Percentiles rank a stretch among this genome's conserved stretches.
phyloP scores from a whole-genome alignment of 2,888 invertebrate species.

The Phanerotoma sp. region DNA sequence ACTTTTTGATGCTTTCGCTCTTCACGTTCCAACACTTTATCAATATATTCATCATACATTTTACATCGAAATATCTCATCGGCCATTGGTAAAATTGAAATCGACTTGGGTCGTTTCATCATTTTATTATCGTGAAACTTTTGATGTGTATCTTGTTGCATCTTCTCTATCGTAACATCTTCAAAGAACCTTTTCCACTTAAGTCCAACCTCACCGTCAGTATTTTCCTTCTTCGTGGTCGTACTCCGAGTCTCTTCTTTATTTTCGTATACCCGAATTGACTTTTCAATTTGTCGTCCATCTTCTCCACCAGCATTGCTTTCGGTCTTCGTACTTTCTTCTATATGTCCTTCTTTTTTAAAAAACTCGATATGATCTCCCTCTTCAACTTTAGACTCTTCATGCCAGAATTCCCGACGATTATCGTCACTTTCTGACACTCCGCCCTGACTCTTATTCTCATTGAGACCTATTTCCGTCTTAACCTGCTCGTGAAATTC shows the following conservation, averaged over 20 bases:
- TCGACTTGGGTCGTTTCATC: conserved; percentile 30
- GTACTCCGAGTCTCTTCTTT: conserved; percentile 31
- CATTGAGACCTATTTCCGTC: neutral
- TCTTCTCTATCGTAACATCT: conserved; percentile 1
- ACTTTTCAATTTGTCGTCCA: conserved; percentile 36
- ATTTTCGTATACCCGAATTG: conserved; percentile 33
- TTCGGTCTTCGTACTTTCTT: too few relatives aligned
- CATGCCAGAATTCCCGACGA: conserved; percentile 39
- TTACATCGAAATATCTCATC: conserved; percentile 74
- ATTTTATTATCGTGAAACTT: conserved; percentile 4
- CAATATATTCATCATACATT: conserved; percentile 84
- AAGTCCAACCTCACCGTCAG: neutral
- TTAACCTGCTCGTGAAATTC: conserved; percentile 34
- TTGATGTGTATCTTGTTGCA: conserved; percentile 29
- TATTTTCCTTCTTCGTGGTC: conserved; percentile 8
- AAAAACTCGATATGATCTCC: conserved; percentile 34
- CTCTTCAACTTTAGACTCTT: conserved; percentile 36
- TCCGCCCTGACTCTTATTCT: neutral
- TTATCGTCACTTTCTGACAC: conserved; percentile 5
- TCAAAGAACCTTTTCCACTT: conserved; percentile 19
- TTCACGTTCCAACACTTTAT: conserved; percentile 75
- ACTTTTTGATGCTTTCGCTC: conserved; percentile 78
- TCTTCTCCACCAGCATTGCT: conserved; percentile 30
- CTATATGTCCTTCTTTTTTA: conserved; percentile 36
- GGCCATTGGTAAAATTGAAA: conserved; percentile 56